Conservation (phyloP, 2,113 vertebrate species). For the Prochilodus magdalenae region DNA sequence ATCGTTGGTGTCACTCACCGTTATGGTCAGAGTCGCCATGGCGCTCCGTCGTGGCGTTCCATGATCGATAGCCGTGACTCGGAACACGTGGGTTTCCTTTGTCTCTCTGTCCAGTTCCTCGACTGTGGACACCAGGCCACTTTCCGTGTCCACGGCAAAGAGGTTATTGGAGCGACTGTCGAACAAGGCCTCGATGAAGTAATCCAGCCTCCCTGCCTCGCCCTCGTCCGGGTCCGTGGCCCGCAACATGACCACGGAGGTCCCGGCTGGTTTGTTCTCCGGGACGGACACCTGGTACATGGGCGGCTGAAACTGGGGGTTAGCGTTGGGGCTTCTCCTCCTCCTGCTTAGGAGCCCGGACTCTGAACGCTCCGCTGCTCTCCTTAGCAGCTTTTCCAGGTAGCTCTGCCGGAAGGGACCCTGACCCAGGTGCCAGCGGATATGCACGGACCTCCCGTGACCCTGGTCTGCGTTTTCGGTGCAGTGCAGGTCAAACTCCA, state of each 20-base stretch:
- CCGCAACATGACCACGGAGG: slow-evolving; percentile 80
- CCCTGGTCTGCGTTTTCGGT: slow-evolving; percentile 43
- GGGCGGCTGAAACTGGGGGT: slow-evolving; percentile 91
- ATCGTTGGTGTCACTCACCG: slow-evolving; percentile 89
- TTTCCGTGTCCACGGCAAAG: slow-evolving; percentile 78
- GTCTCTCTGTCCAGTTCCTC: slow-evolving; percentile 90
- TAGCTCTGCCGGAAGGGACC: slow-evolving; percentile 69
- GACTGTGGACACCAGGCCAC: slow-evolving; percentile 80
- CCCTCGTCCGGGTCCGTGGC: slow-evolving; percentile 88
- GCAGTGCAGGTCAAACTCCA: slow-evolving; percentile 73
- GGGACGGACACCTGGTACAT: slow-evolving; percentile 92
- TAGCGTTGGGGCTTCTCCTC: slow-evolving; percentile 84
- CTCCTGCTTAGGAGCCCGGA: slow-evolving; percentile 69
- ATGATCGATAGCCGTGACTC: slow-evolving; percentile 85
- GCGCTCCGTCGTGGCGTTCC: slow-evolving; percentile 86
- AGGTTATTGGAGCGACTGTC: slow-evolving; percentile 91
- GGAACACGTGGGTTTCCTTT: slow-evolving; percentile 92
- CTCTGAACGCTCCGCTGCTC: slow-evolving; percentile 60
- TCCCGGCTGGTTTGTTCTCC: slow-evolving; percentile 87
- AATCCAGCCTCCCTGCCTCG: slow-evolving; percentile 85
- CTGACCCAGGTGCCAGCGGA: slow-evolving; percentile 74
- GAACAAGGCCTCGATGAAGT: slow-evolving; percentile 91
- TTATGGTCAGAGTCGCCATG: slow-evolving; percentile 90
- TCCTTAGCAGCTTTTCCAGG: slow-evolving; percentile 65
- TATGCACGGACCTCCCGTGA: slow-evolving; percentile 57